Evolutionary conservation across 2,797 vertebrate species (phyloP).

Genomic region (Eremophila alpestris): DNA sequence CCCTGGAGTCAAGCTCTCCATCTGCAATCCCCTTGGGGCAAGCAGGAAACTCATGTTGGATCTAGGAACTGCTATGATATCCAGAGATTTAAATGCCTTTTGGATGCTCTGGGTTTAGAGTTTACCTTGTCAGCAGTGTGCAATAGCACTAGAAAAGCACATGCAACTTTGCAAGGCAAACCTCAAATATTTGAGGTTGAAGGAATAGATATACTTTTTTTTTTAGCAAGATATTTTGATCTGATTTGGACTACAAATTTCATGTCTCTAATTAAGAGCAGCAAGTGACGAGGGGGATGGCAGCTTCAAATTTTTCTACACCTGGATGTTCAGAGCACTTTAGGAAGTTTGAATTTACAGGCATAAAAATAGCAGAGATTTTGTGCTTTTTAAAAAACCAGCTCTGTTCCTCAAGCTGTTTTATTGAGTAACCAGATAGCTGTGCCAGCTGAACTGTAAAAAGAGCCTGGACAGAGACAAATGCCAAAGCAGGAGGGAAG

Average conservation of each 20-base stretch:
- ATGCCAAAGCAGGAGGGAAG: conserved; percentile 41
- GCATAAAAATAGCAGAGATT: neutral
- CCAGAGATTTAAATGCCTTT: neutral
- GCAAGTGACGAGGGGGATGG: rapidly evolving
- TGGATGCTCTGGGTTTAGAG: neutral
- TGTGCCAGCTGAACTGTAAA: conserved; percentile 32
- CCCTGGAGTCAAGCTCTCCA: neutral
- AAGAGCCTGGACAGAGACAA: conserved; percentile 39
- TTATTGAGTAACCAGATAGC: neutral
- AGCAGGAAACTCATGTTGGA: neutral
- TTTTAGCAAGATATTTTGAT: neutral
- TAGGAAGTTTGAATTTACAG: neutral
- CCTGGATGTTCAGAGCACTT: neutral
- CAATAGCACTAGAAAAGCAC: neutral
- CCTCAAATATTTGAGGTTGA: neutral
- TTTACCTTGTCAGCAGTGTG: neutral
- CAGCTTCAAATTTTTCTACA: neutral
- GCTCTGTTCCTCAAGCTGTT: neutral
- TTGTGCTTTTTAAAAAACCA: neutral
- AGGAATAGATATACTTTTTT: neutral
- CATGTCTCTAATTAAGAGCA: neutral
- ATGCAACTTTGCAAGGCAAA: neutral
- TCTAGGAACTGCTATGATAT: neutral
- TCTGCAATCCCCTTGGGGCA: neutral
- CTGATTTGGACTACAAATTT: neutral